phyloP scores from a whole-genome alignment of 1,140 invertebrate species.

The Adelges cooleyi region DNA sequence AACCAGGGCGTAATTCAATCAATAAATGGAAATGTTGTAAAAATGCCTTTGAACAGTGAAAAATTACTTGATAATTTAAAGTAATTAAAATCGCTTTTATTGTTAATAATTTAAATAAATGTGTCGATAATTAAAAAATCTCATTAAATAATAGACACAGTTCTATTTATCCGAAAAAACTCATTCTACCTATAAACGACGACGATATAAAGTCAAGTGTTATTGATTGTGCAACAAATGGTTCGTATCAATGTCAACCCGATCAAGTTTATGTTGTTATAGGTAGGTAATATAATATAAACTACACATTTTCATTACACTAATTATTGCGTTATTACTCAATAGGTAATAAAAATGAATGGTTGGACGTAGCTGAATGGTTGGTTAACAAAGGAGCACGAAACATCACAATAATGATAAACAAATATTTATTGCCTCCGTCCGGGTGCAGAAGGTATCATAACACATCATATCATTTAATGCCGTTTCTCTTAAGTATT shows the following conservation, averaged over 20 bases:
- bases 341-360: background rate
- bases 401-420: constrained; percentile 14
- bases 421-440: background rate
- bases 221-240: background rate
- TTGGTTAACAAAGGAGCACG: constrained; percentile 29
- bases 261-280: background rate
- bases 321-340: too few species aligned
- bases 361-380: constrained; percentile 32
- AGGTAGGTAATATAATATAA: background rate
- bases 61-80: background rate
- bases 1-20: background rate
- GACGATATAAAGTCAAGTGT: too few species aligned
- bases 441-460: background rate
- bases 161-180: background rate
- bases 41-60: background rate
- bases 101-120: too few species aligned
- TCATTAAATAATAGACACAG: too few species aligned
- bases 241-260: background rate
- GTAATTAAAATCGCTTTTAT: too few species aligned
- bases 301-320: too few species aligned
- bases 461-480: too few species aligned
- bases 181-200: background rate
- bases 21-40: background rate
- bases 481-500: too few species aligned
- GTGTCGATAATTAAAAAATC: too few species aligned